Conservation (phyloP, 2,797 vertebrate species). For the Cynodonichthys magdalenae region DNA sequence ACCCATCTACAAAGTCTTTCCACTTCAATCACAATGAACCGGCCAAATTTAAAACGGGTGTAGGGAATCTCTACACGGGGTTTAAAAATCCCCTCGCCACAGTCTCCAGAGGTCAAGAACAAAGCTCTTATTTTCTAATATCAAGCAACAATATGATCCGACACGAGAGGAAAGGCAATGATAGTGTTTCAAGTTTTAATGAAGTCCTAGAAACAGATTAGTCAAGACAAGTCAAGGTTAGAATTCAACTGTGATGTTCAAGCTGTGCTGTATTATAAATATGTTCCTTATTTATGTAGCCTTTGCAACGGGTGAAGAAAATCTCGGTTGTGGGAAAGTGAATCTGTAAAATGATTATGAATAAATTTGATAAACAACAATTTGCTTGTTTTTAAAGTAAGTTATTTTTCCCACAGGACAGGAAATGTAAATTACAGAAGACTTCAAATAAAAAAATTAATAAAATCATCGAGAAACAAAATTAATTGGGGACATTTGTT, state of each 20-base stretch:
- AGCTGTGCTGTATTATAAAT: slow-evolving; percentile 21
- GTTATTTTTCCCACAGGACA: neutral
- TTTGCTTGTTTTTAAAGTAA: neutral
- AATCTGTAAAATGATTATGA: slow-evolving; percentile 13
- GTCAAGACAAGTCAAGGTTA: too few species aligned
- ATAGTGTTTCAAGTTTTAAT: slow-evolving; percentile 27
- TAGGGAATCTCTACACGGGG: too few species aligned
- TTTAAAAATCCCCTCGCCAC: neutral
- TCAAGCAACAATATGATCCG: slow-evolving; percentile 1
- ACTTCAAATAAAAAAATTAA: too few species aligned
- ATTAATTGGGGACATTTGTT: neutral
- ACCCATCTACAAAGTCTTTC: slow-evolving; percentile 4
- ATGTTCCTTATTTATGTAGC: slow-evolving; percentile 1
- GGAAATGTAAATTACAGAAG: neutral
- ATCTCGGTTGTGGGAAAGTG: neutral
- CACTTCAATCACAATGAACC: neutral
- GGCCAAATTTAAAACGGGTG: slow-evolving; percentile 1
- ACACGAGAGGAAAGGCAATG: neutral
- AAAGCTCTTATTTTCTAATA: slow-evolving; percentile 10
- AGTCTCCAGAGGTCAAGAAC: neutral
- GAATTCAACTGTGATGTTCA: slow-evolving; percentile 31
- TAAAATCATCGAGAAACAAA: too few species aligned
- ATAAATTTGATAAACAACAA: neutral
- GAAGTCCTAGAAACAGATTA: neutral
- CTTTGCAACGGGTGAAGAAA: neutral